Evolutionary conservation across 2,113 vertebrate species (phyloP).

Genomic region (Oceanites oceanicus): DNA sequence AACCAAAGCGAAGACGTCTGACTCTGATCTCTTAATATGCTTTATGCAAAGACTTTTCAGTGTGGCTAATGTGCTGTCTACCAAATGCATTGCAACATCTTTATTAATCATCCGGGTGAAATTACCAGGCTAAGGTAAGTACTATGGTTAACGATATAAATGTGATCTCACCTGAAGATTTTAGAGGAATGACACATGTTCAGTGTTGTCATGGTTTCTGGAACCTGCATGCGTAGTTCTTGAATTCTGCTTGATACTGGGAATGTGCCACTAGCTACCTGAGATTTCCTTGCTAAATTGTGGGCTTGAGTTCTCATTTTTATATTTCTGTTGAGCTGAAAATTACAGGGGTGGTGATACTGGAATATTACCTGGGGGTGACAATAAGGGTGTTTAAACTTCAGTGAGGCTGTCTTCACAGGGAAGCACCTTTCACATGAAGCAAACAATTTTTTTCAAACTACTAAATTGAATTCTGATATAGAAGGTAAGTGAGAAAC

Average conservation of each 20-base stretch:
- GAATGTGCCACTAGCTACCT: fast-evolving
- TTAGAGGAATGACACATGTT: not conserved
- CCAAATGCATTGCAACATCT: not conserved
- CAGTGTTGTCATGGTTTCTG: not conserved
- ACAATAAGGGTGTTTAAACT: not conserved
- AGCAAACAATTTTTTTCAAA: not conserved
- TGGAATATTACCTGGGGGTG: not conserved
- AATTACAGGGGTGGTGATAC: not conserved
- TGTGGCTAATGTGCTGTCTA: not conserved
- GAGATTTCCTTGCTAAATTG: not conserved
- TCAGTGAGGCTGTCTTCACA: not conserved
- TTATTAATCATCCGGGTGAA: not conserved
- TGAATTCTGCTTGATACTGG: not conserved
- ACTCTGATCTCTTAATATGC: not conserved
- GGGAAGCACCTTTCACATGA: not conserved
- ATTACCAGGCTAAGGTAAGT: not conserved
- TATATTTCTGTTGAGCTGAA: not conserved
- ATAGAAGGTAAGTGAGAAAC: not conserved
- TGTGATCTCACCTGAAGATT: not conserved
- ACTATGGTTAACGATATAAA: not conserved
- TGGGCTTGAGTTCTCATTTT: not conserved
- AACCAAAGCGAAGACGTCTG: not conserved
- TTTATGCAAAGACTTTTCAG: not conserved
- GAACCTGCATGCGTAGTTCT: not conserved
- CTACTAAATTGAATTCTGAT: not conserved